A percentile compares a stretch with the other conserved stretches of the same genome.
Conservation (phyloP, 2,888 invertebrate genomes). For the Falcaria lacertinaria region DNA sequence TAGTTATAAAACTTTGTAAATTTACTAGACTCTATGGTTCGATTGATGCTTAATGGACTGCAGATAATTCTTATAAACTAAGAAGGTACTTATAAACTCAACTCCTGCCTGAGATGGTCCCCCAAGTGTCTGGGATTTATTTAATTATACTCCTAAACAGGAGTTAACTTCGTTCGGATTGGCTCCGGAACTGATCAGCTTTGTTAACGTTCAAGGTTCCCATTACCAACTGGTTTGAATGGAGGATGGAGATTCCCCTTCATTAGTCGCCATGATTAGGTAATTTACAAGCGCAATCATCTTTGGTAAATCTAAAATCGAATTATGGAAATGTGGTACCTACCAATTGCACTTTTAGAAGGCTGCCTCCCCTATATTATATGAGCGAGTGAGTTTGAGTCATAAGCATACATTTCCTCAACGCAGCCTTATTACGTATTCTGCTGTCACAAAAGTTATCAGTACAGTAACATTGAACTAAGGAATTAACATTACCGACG, state of each 20-base stretch:
- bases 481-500: conserved; percentile 38
- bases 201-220: not conserved
- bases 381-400: not conserved
- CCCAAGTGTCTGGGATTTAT: not conserved
- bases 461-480: conserved; percentile 37
- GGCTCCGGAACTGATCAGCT: not conserved
- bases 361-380: not conserved
- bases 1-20: too few relatives aligned
- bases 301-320: not conserved
- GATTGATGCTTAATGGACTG: not conserved
- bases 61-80: not conserved
- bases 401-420: conserved; percentile 2
- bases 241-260: not conserved
- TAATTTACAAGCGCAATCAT: not conserved
- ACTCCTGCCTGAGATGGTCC: not conserved
- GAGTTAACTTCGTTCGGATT: not conserved
- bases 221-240: not conserved
- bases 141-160: not conserved
- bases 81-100: not conserved
- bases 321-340: too few relatives aligned
- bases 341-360: too few relatives aligned
- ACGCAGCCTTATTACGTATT: conserved; percentile 31
- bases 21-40: too few relatives aligned
- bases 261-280: not conserved
- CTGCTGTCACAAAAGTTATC: conserved; percentile 25